Evolutionary conservation across 1,140 invertebrate species (phyloP), one percentile per base, ranked within the genome.

Genomic region (Euura saliciscinereae): DNA sequence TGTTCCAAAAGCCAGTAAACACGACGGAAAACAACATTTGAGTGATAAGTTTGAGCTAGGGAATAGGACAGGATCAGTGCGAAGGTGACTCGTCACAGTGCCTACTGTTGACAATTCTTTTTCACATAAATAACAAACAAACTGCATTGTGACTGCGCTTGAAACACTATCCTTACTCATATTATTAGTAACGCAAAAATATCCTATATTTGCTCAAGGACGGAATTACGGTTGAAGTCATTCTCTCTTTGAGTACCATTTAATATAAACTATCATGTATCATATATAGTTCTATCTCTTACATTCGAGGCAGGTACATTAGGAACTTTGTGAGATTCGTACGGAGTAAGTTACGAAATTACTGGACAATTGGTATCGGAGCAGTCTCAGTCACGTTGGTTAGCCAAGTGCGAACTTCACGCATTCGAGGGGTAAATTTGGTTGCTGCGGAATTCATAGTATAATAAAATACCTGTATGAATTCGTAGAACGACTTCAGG

Each of bases 391-490:
- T 51, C 46, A 11, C 46, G 11, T 51, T 51, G 46, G 6, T 51
- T 11, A 51, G 11, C 46, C 46, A 51, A 5, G 46, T 51, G 46
- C 46, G 46, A 6, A 51, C 46, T 51, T 51, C 46, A 51, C 46
- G 46, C 46, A 51, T 51, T 45, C 64, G n/a, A 2, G 72, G 68
- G 42, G 69, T 73, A 28, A 73, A 70, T 28, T 51, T 5, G 11
- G 6, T 45, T 11, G 66, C 44, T 2, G 65, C 43, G 6, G 10
- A 28, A 11, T n/a, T 64, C 59, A 73, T 70, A 13, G 44, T 28
- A 43, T 74, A 74, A 45, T 51, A 71, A 65, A 59, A 68, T 4
- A 43, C 6, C 65, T 74, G 65, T 4, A 74, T 64, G 51, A 71
- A 71, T 3, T 6, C 43, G 44, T 64, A 74, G 46, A 70, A 74